A percentile compares a stretch with the other conserved stretches of the same genome.
These are phyloP conservation scores for Malacosoma neustria DNA, from an alignment of 2,888 invertebrate genomes.

Conservation along the genomic window DNA sequence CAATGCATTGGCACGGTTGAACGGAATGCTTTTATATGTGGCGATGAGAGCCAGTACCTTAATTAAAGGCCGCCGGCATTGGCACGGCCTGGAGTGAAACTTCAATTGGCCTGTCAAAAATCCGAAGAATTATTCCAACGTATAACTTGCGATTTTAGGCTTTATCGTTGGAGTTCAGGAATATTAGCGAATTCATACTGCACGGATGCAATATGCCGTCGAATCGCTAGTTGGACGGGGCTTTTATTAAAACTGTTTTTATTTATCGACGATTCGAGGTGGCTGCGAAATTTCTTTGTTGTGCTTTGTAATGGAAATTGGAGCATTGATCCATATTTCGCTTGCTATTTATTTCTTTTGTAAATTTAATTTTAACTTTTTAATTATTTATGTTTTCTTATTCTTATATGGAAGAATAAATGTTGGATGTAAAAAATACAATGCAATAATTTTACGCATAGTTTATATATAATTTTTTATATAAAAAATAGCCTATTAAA, in stretches of 20 bases:
- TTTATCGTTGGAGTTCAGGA: conserved; percentile 69
- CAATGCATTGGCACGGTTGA: conserved; percentile 14
- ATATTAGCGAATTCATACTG: conserved; percentile 68
- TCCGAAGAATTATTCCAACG: conserved; percentile 70
- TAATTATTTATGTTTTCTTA: no score
- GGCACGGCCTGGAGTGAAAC: conserved; percentile 63
- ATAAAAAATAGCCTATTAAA: no score
- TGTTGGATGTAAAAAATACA: no score
- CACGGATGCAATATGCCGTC: conserved; percentile 61
- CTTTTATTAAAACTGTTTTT: conserved; percentile 67
- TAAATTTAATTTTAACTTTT: no score
- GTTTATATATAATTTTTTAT: no score
- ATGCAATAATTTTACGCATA: no score
- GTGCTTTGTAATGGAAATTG: conserved; percentile 14
- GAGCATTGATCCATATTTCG: conserved; percentile 10
- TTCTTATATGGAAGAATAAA: no score
- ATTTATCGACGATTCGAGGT: conserved; percentile 59
- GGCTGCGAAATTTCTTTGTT: conserved; percentile 35
- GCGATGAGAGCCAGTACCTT: conserved; percentile 51
- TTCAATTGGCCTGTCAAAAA: conserved; percentile 75
- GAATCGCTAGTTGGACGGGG: conserved; percentile 43
- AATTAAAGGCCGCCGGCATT: conserved; percentile 58
- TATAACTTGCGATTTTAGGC: conserved; percentile 72
- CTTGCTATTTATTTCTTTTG: no score
- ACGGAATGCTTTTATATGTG: conserved; percentile 39